Evolutionary conservation across 2,113 vertebrate species (phyloP).

Genomic region (Neodon shergylaensis): DNA sequence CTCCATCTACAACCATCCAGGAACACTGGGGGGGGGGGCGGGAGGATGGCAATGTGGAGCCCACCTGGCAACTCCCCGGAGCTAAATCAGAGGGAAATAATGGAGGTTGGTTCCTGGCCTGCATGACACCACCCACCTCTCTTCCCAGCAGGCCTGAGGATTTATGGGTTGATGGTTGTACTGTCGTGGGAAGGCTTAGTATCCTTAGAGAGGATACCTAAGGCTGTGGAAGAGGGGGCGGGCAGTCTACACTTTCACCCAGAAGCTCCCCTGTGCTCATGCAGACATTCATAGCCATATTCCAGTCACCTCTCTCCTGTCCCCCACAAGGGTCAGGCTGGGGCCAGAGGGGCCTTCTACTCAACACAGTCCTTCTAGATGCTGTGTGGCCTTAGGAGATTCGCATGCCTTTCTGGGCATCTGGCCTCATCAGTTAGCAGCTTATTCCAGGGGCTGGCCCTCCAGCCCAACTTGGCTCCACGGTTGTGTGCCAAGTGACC

Average conservation of each 20-base stretch:
- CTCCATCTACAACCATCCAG: not conserved
- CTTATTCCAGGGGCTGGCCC: rapidly evolving
- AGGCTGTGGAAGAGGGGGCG: not conserved
- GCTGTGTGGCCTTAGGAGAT: conserved; percentile 35
- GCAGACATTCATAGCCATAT: not conserved
- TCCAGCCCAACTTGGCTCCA: rapidly evolving
- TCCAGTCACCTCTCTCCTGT: rapidly evolving
- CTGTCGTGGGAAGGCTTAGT: conserved; percentile 60
- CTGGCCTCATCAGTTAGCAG: not conserved
- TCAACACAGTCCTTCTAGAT: not conserved
- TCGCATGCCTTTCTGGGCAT: conserved; percentile 17
- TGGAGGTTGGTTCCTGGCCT: conserved; percentile 61
- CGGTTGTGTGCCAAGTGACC: not conserved
- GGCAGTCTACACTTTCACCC: conserved; percentile 30
- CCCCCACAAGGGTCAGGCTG: not conserved
- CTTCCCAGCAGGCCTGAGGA: conserved; percentile 58
- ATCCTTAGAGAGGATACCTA: conserved; percentile 9
- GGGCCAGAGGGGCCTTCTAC: not conserved
- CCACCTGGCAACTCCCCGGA: not conserved
- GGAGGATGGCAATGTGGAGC: not conserved
- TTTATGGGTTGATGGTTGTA: conserved; percentile 25
- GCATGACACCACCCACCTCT: conserved; percentile 50
- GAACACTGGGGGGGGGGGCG: rapidly evolving
- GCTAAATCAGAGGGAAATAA: conserved; percentile 41
- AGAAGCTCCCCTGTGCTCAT: not conserved